Base-by-base conservation (phyloP, 1,140 invertebrate genomes). In the Bacillus rossius region DNA sequence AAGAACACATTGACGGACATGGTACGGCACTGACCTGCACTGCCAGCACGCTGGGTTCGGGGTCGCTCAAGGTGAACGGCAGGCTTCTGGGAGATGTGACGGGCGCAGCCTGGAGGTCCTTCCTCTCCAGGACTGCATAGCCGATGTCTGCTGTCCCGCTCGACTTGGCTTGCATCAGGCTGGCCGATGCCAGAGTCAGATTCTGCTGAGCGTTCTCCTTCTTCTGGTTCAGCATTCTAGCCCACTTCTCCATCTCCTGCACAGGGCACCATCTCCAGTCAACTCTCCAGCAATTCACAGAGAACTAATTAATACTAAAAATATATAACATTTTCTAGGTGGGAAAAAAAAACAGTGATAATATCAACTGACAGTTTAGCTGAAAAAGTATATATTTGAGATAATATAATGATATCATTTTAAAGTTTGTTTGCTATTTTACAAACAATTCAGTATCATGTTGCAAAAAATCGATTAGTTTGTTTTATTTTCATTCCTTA, bases 221-320 rank as follows among this genome's bases (percentile, higher is more conserved):
- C 75, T 96, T 94, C 69, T 98, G 94, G 75, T 99, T 98, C 52
- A 98, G 77, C 5, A 92, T 94, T 70, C 98, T 95, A 0, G 96
- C 96, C 97, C 97, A 99, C 67, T 87, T 86, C 66, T 93, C 91
- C 92, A 95, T 95, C 68, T 95, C 83, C 74, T 80, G 59, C 2
- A 54, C 52, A 20, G 14, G 13, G 7, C 7, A 52, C 8, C 1
- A 13, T 5, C 1, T 51, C 22, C 25, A 23, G 25, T 20, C 1
- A 48, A 48, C 1, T 1, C 19, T n/a, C n/a, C n/a, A 14, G 13
- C 13, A 40, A 40, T 40, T 40, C n/a, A 40, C n/a, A 40, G 38
- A 40, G n/a, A 40, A 13, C 13, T 40, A 13, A 13, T 13, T 13
- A 40, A 13, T 40, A 40, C 13, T 40, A 40, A n/a, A 40, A 40